Base-by-base conservation (phyloP, 2,888 invertebrate species). In the Heteromurus nitidus region DNA sequence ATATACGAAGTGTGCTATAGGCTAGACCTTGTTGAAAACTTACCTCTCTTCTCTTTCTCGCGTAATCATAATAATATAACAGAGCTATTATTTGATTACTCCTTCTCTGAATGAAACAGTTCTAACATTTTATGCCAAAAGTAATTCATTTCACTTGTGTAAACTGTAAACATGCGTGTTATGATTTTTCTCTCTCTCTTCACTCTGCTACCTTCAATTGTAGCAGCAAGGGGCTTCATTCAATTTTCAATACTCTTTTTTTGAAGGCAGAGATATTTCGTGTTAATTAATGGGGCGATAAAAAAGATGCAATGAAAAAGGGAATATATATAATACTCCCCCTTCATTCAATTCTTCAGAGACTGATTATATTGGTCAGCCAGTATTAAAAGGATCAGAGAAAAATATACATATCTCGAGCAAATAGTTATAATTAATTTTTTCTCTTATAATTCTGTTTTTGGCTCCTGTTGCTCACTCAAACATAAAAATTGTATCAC, bases 381-480 rank as follows among this genome's bases (percentile, higher is more conserved):
- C n/a, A 47, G 36, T 36, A 36, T 36, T 36, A 36, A 36, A 13
- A 36, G 36, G 36, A n/a, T n/a, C n/a, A n/a, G n/a, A n/a, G n/a
- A n/a, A n/a, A n/a, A n/a, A n/a, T n/a, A n/a, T n/a, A n/a, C n/a
- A n/a, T n/a, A n/a, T n/a, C n/a, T n/a, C n/a, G n/a, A n/a, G n/a
- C n/a, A n/a, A n/a, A n/a, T 36, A 36, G 13, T 36, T 5, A 36
- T 36, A 36, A 36, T 36, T n/a, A n/a, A n/a, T n/a, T n/a, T n/a
- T n/a, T n/a, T n/a, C n/a, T n/a, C n/a, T n/a, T n/a, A n/a, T n/a
- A n/a, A n/a, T 28, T 58, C 16, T 58, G 58, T 58, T 62, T 36
- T 64, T 64, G 64, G 64, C 64, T 64, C 64, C 64, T 64, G 64
- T 42, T 64, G 24, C 22, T 64, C 64, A 42, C 42, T 64, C 64